These are phyloP conservation scores for Spisula subtruncata DNA, from an alignment of 2,888 invertebrate species.

Conservation along the genomic window DNA sequence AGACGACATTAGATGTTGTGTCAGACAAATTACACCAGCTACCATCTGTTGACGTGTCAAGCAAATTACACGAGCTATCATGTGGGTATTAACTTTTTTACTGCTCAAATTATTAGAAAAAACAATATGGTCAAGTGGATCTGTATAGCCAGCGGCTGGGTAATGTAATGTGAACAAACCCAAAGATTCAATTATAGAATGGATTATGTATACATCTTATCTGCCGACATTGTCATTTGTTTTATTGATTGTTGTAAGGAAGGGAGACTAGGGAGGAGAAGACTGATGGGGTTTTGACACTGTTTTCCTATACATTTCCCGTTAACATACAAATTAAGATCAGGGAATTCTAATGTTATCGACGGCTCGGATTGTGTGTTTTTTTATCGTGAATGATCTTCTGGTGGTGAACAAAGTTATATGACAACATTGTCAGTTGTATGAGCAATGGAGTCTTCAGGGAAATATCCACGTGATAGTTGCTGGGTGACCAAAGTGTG, in stretches of 20 bases:
- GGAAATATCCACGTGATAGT: too few relatives aligned
- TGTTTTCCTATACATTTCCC: slow-evolving; percentile 19
- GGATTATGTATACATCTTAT: slow-evolving; percentile 52
- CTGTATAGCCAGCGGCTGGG: background rate
- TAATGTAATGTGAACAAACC: background rate
- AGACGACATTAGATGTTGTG: background rate
- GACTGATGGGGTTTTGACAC: slow-evolving; percentile 22
- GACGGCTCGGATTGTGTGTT: background rate
- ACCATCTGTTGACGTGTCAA: background rate
- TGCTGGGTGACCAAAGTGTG: too few relatives aligned
- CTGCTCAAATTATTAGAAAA: background rate
- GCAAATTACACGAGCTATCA: background rate
- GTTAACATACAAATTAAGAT: background rate
- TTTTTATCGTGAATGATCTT: background rate
- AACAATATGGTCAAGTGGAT: background rate
- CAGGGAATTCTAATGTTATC: background rate
- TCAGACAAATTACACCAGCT: background rate
- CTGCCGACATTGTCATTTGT: slow-evolving; percentile 41
- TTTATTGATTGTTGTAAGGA: slow-evolving; percentile 36
- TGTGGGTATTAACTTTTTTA: background rate
- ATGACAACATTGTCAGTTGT: background rate
- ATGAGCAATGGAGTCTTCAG: too few relatives aligned
- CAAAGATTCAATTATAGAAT: slow-evolving; percentile 47
- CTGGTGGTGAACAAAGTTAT: background rate
- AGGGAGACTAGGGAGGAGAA: background rate